A percentile compares a stretch with the other conserved stretches of the same genome.
Conservation (phyloP, 2,797 vertebrate species). For the Hemitrygon akajei region DNA sequence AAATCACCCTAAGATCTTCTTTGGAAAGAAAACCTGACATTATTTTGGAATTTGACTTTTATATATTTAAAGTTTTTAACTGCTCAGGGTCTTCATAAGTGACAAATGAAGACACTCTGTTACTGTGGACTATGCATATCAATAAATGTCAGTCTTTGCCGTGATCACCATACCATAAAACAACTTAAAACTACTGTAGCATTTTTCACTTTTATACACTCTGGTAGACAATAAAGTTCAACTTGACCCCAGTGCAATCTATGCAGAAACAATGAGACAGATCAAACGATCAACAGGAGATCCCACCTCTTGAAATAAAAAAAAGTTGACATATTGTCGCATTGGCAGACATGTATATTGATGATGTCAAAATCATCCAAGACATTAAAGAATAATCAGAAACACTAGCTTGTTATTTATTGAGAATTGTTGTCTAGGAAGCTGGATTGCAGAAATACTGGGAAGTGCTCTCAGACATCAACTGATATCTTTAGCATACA, state of each 20-base stretch:
- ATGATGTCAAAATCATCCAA: background rate
- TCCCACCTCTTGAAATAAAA: background rate
- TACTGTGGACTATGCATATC: background rate
- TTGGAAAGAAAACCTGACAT: background rate
- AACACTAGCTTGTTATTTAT: background rate
- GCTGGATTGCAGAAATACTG: background rate
- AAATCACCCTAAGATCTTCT: background rate
- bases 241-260: background rate
- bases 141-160: background rate
- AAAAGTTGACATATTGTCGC: background rate
- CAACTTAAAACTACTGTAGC: background rate
- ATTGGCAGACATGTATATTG: background rate
- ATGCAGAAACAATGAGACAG: background rate
- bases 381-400: background rate
- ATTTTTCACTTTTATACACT: background rate
- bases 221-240: background rate
- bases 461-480: background rate
- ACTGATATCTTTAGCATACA: background rate
- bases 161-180: background rate
- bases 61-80: background rate
- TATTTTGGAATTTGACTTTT: background rate
- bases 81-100: background rate
- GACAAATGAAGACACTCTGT: background rate
- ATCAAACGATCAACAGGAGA: background rate
- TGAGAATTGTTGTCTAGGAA: background rate